Conservation (phyloP, 1,140 invertebrate genomes). For the Lordiphosa mommai region DNA sequence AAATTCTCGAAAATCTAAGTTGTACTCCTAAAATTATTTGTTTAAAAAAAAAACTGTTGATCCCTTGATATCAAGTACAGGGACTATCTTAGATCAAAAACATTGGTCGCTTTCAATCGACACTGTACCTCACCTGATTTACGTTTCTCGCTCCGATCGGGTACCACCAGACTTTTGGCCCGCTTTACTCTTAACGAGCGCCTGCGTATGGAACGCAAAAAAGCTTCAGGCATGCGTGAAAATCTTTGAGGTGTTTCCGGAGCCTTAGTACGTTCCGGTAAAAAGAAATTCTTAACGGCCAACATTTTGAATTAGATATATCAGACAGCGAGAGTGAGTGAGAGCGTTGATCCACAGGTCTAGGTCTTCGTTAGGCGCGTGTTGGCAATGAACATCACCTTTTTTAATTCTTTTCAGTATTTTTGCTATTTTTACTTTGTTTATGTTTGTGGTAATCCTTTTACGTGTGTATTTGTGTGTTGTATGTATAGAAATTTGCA, state of each 20-base stretch:
- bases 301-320: slow-evolving; percentile 79
- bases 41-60: neutral
- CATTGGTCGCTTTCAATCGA: slow-evolving; percentile 57
- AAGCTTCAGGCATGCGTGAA: slow-evolving; percentile 84
- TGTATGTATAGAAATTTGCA: slow-evolving; percentile 26
- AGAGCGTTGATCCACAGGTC: slow-evolving; percentile 20
- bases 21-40: no score
- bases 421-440: slow-evolving; percentile 34
- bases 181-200: slow-evolving; percentile 85
- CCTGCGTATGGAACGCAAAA: slow-evolving; percentile 84
- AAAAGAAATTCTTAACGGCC: slow-evolving; percentile 85
- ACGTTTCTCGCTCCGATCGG: slow-evolving; percentile 83
- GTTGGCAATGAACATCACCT: slow-evolving; percentile 59
- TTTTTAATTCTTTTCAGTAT: slow-evolving; percentile 1
- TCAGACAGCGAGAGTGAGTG: no score
- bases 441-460: slow-evolving; percentile 49
- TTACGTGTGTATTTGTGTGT: slow-evolving; percentile 7
- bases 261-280: slow-evolving; percentile 83
- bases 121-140: slow-evolving; percentile 86
- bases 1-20: no score
- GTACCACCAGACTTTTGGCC: slow-evolving; percentile 85
- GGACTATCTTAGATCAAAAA: neutral
- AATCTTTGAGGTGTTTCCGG: slow-evolving; percentile 80
- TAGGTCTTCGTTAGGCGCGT: slow-evolving; percentile 33
- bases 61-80: neutral